phyloP scores from a whole-genome alignment of 2,888 invertebrate species.

The Tipula vernalis region DNA sequence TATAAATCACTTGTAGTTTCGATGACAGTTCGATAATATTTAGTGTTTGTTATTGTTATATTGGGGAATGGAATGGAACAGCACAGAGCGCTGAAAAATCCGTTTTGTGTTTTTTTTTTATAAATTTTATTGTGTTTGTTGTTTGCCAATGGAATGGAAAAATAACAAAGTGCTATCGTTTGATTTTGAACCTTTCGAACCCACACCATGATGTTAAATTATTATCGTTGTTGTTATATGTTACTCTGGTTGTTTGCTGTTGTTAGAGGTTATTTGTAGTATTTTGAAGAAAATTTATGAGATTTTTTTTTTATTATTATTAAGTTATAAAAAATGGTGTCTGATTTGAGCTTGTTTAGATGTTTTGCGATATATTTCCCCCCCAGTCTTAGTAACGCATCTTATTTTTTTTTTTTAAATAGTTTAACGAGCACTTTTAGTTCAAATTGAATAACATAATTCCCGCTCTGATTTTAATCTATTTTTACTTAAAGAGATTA shows the following conservation, averaged over 20 bases:
- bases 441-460: neutral
- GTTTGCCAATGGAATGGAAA: constrained; percentile 4
- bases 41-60: constrained; percentile 4
- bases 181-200: constrained; percentile 4
- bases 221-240: neutral
- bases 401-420: neutral
- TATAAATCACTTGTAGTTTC: constrained; percentile 4
- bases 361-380: neutral
- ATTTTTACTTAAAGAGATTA: neutral
- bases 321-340: neutral
- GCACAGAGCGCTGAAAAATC: neutral
- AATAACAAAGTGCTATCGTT: constrained; percentile 4
- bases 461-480: neutral
- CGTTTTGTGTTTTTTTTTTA: neutral
- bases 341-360: neutral
- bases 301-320: neutral
- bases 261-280: neutral
- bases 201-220: neutral
- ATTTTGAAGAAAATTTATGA: neutral
- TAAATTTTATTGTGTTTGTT: neutral
- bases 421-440: neutral
- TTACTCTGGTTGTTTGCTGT: neutral
- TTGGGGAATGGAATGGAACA: neutral
- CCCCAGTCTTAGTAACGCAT: neutral
- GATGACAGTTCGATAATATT: constrained; percentile 4